Evolutionary conservation across 2,113 vertebrate species (phyloP), one percentile per base, ranked within the genome.

Genomic region (Scomber colias): DNA sequence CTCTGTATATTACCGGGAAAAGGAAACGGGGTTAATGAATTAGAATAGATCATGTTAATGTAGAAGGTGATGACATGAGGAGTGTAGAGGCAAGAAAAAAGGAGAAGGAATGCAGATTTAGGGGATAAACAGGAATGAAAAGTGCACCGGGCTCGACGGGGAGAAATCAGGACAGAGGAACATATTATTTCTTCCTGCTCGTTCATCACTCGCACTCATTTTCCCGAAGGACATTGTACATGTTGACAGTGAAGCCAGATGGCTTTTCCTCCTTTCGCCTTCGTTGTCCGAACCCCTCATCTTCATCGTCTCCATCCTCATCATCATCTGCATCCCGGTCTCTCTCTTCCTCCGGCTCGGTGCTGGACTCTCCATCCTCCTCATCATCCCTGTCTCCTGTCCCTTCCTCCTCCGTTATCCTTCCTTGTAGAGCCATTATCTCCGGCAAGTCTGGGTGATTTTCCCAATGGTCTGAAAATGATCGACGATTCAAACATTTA

Each of bases 281-380:
- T 3, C 77, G 79, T 61, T 68, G 60, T 48, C 65, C 70, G 3
- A 81, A 75, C 27, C 91, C 90, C 5, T 94, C 92, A 0, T 95
- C 93, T 71, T 97, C 96, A 51, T 97, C 97, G 1, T 95, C 94
- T 14, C 93, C 96, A 19, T 96, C 96, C 11, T 95, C 96, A n/a
- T 97, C 97, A 30, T 96, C 96, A 13, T 97, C 97, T 0, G 96
- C 96, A 44, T 97, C 96, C 0, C 96, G 88, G 82, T 97, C 96
- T 83, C 91, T 87, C 82, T 97, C 97, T 27, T 97, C 96, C 83
- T 97, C 96, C 45, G 96, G 95, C 86, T 97, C 97, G 0, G 95
- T 96, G 86, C 95, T 97, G 14, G 96, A 97, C 79, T 96, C 96
- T 5, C 94, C 96, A 0, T 97, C 96, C 1, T 95, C 95, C 3